Evolutionary conservation across 1,140 invertebrate species (phyloP), one percentile per base, ranked within the genome.

Genomic region (Eufriesea mexicana): DNA sequence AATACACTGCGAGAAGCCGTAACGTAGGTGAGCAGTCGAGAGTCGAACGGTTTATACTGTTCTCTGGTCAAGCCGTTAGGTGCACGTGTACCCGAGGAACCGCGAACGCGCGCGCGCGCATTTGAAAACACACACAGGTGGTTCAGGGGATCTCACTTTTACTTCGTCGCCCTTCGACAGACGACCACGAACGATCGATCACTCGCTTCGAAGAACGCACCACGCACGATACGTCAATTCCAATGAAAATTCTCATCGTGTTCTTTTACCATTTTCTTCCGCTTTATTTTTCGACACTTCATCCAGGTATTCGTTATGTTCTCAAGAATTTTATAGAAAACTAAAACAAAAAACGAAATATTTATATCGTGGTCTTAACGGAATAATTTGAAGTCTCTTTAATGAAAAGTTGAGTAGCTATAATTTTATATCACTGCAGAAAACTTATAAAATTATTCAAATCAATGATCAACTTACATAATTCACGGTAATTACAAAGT

Each of bases 91-190:
- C 86, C 57, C 23, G 54, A 42, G 20, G 18, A 64, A 49, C 42
- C n/a, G 20, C 35, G 35, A 77, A 23, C 12, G n/a, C 61, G 68
- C 55, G 76, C 70, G 67, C 82, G 61, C 77, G 76, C 67, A 75
- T 67, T 80, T 77, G 76, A n/a, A 23, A 59, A 64, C 28, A 80
- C 28, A 42, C 49, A 84, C 86, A 87, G 85, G 85, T 87, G 82
- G 82, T 84, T 87, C 67, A 64, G 16, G 66, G 42, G 49, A 84
- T 77, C 67, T 47, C 68, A 55, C 67, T 16, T 84, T 47, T 80
- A 84, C 57, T 45, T 76, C 45, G n/a, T 45, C 66, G 62, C 74
- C 55, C 75, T 83, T 71, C 66, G 66, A 78, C 55, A 54, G 20
- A 57, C 28, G 68, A 81, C 68, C 42, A n/a, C 57, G 14, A 51